Base-by-base conservation (phyloP, 2,113 vertebrate species). In the Colinus virginianus region DNA sequence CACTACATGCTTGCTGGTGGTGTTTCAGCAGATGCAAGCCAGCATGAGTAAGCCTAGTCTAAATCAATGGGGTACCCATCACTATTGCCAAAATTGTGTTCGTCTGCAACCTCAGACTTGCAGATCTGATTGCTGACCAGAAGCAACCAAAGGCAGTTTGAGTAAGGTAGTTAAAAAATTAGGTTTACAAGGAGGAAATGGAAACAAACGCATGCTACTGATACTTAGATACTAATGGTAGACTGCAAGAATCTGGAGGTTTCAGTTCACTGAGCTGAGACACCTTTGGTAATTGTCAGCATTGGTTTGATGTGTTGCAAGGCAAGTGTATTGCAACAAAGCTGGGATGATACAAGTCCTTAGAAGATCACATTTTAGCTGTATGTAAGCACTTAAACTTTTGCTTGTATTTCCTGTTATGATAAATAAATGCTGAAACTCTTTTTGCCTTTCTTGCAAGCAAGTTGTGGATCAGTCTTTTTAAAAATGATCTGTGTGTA, bases 261-360 rank as follows among this genome's bases (percentile, higher is more conserved):
- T 84, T 56, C 38, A 32, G 42, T 34, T 38, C 28, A 6, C 38
- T 1, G 6, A 56, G 38, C 43, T 87, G 71, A 89, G 83, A 68
- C 7, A 8, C 70, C 40, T 90, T 68, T 63, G 38, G 28, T 38
- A 63, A 14, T 74, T 56, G 3, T 51, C 12, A 46, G 72, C 32
- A 36, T 63, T 90, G 51, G 32, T 42, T 67, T 86, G 45, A n/a
- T 63, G 69, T 93, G 56, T 84, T 78, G 79, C 77, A 90, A 91
- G 72, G 72, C n/a, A 38, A 45, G n/a, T 66, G 45, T 51, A 5
- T 94, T 94, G 56, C 64, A 78, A 74, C 34, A 94, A 84, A 94
- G 34, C 72, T 51, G 43, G 58, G 77, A 45, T 80, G 75, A 58
- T 87, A 69, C 26, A 70, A 4, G 59, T 84, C 69, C 83, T 70